A percentile compares a stretch with the other conserved stretches of the same genome.
These are phyloP conservation scores for Stenopsyche tienmushanensis DNA, from an alignment of 1,140 invertebrate genomes.

Conservation along the genomic window DNA sequence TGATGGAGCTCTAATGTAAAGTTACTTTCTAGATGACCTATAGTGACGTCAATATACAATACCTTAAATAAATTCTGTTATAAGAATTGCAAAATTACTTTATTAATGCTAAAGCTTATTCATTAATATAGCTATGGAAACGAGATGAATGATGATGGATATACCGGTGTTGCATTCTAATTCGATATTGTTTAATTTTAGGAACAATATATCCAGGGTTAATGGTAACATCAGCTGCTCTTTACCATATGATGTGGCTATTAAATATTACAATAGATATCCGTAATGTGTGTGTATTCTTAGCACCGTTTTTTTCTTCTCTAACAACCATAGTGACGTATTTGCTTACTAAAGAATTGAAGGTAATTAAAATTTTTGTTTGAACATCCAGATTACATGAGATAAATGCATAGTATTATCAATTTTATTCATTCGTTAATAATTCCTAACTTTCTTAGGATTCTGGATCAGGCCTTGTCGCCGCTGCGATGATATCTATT, in stretches of 20 bases:
- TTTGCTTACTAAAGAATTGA: constrained; percentile 92
- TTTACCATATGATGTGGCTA: constrained; percentile 87
- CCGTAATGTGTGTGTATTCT: constrained; percentile 95
- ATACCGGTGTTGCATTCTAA: too few relatives aligned
- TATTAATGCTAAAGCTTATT: too few relatives aligned
- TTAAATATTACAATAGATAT: constrained; percentile 95
- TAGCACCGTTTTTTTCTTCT: constrained; percentile 95
- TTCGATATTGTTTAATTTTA: too few relatives aligned
- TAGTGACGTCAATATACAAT: too few relatives aligned
- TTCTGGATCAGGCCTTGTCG: constrained; percentile 88
- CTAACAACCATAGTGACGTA: constrained; percentile 96
- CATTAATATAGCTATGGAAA: too few relatives aligned
- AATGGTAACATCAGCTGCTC: constrained; percentile 94
- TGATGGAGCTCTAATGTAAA: too few relatives aligned
- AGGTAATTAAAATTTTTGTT: constrained; percentile 56
- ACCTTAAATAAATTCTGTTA: too few relatives aligned
- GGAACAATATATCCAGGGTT: constrained; percentile 96
- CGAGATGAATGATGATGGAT: too few relatives aligned
- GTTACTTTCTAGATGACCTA: too few relatives aligned
- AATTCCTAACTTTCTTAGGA: constrained; percentile 59
- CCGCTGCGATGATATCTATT: constrained; percentile 93
- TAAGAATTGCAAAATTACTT: too few relatives aligned
- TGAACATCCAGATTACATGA: constrained; percentile 31
- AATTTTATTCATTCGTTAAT: neutral
- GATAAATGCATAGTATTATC: neutral